Evolutionary conservation across 2,888 invertebrate genomes (phyloP), one percentile per base, ranked within the genome.

Genomic region (Scaptomyza tumidula): DNA sequence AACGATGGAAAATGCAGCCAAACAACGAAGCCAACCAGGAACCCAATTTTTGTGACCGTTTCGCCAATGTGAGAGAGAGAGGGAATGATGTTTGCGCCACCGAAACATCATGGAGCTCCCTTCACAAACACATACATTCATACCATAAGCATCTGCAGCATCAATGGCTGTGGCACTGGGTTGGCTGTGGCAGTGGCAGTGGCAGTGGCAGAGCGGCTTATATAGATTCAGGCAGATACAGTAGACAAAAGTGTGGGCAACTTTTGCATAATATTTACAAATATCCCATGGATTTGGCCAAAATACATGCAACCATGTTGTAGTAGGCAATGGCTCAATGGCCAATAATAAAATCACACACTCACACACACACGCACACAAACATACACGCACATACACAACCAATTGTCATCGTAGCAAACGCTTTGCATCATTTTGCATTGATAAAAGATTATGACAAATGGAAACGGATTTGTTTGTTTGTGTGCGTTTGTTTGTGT

Each of bases 21-120:
- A 41, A 39, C 31, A 39, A 72, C 70, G 71, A 67, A 81, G 59
- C 70, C 70, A 67, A 24, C 24, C 3, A 24, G 24, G 71, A 71
- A 71, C 78, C 78, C 84, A 81, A 81, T 84, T 81, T 81, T 76
- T n/a, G 81, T 83, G 81, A 78, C 81, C 53, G 48, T 59, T 68
- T 24, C 24, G 76, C 50, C 76, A 72, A 68, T 56, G 57, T 29
- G 53, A 24, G 24, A 24, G 24, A 24, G 24, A 60, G 57, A 58
- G 6, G 7, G 31, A 31, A 46, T 69, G 52, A 52, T 27, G 69
- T 16, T 75, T 70, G 64, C 61, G 61, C 64, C 65, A 59, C 43
- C 46, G 52, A 3, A 24, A 63, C 60, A 73, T 63, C 73, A 70
- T 73, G 73, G 77, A 69, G 61, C 61, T 54, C 41, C 52, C 4